These are phyloP conservation scores for Latrodectus hesperus DNA, from an alignment of 2,888 invertebrate species.

Conservation along the genomic window DNA sequence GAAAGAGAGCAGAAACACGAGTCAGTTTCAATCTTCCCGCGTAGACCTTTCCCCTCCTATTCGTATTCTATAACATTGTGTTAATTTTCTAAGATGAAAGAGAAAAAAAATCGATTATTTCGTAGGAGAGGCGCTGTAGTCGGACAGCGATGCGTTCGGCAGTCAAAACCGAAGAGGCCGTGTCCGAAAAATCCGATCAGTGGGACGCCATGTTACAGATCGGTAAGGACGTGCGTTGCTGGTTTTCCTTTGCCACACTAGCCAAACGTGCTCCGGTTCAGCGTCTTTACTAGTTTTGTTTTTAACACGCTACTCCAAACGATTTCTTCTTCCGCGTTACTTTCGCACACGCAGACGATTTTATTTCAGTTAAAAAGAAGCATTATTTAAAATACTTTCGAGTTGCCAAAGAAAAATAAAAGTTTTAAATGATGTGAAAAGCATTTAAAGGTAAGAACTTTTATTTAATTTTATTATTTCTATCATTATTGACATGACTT, in stretches of 20 bases:
- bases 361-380: slow-evolving; percentile 17
- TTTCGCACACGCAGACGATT: slow-evolving; percentile 28
- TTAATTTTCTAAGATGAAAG: slow-evolving; percentile 8
- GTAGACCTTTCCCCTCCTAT: background rate
- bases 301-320: slow-evolving; percentile 21
- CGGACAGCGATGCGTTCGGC: slow-evolving; percentile 27
- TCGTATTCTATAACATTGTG: background rate
- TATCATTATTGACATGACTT: slow-evolving; percentile 41
- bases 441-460: slow-evolving; percentile 31
- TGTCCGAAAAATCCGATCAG: slow-evolving; percentile 47
- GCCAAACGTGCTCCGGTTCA: slow-evolving; percentile 30
- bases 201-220: slow-evolving; percentile 31
- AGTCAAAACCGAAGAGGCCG: slow-evolving; percentile 31
- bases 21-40: background rate
- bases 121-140: slow-evolving; percentile 33
- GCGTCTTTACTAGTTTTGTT: background rate
- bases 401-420: slow-evolving; percentile 24
- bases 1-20: too few relatives aligned
- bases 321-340: slow-evolving; percentile 10
- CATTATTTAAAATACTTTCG: slow-evolving; percentile 6
- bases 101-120: slow-evolving; percentile 30
- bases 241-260: background rate
- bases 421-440: slow-evolving; percentile 39
- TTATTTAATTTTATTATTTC: slow-evolving; percentile 15
- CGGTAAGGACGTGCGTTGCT: slow-evolving; percentile 19